Evolutionary conservation across 2,888 invertebrate species (phyloP), one percentile per base, ranked within the genome.

Genomic region (Melieria picta): DNA sequence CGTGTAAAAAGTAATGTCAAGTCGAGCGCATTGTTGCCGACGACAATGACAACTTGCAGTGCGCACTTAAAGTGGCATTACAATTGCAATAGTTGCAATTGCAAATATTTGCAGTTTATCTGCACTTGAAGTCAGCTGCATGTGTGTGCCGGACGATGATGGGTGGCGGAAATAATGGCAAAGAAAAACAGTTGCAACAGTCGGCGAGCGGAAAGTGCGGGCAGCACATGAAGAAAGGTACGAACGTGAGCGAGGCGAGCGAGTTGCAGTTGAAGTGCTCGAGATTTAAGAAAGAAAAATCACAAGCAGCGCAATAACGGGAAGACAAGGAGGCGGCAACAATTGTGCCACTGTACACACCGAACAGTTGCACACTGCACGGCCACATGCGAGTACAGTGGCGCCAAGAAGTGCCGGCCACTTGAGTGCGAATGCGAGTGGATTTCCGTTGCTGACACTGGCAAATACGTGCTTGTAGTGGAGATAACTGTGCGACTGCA

Each of bases 31-130:
- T 30, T 30, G 30, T 30, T 30, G 30, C 30, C 30, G 30, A 3
- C 30, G 30, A 30, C 30, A 30, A 30, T 30, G 30, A 30, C 30
- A 30, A 30, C 30, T 30, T 30, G 30, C 30, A 30, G 30, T 30
- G 30, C 30, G 57, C 30, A 57, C 57, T 57, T 57, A 57, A 57
- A 57, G 57, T 57, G 57, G 57, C 30, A 57, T 57, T 57, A 57
- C 13, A 57, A 57, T 57, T 13, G 57, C 57, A 57, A 16, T 57
- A 10, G n/a, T 10, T 5, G 30, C 30, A 57, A 57, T 57, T 30
- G 30, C 30, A 30, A 30, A 30, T 30, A 30, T 30, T 30, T 30
- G 30, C 30, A 11, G 16, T 11, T 57, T 57, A 57, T 57, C 57
- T 57, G 16, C 30, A 57, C 57, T 57, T 30, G n/a, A 57, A 57